Base-by-base conservation (phyloP, 2,797 vertebrate species). In the Pantherophis vulpinus region DNA sequence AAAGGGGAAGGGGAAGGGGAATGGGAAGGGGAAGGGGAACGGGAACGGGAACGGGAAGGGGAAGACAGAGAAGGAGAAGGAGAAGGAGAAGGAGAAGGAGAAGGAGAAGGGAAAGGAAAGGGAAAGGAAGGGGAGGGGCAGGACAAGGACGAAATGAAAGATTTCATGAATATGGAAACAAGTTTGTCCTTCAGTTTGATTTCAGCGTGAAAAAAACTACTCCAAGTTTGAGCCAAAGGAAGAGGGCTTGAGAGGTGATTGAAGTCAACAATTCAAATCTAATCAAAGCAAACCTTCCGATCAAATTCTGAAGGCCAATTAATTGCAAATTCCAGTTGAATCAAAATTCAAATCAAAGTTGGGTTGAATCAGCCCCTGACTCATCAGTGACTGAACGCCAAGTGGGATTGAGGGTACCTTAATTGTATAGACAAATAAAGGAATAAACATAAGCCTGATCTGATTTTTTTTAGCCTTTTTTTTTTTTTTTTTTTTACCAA, bases 1-100 rank as follows among this genome's bases (percentile, higher is more conserved):
- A 0, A 56, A 1, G 55, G 12, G 0, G 0, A 23, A 2, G 0
- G 7, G 4, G 8, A 25, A 5, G 9, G 7, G 7, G 0, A 54
- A 10, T 0, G 1, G 51, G 0, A 54, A 9, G 5, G 6, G 42
- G 3, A 42, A 42, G 3, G 42, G 42, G 42, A 3, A 55, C 3
- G 55, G 0, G 23, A 7, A 25, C 42, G 2, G 55, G 55, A 23
- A 37, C 3, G 42, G 42, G 42, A 42, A 42, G 3, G 2, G 13
- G 59, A 4, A 27, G 23, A 3, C 42, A 42, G 37, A 18, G 25
- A n/a, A 10, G 54, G 13, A 25, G 27, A 29, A 6, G 14, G 13
- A 16, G 66, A 1, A 32, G 61, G 61, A 29, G 20, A 0, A 23
- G 20, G 59, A 23, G 20, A 3, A 23, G 23, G 18, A 9, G 59